These are phyloP conservation scores for Leptura quadrifasciata DNA, from an alignment of 2,888 invertebrate species.

Conservation along the genomic window DNA sequence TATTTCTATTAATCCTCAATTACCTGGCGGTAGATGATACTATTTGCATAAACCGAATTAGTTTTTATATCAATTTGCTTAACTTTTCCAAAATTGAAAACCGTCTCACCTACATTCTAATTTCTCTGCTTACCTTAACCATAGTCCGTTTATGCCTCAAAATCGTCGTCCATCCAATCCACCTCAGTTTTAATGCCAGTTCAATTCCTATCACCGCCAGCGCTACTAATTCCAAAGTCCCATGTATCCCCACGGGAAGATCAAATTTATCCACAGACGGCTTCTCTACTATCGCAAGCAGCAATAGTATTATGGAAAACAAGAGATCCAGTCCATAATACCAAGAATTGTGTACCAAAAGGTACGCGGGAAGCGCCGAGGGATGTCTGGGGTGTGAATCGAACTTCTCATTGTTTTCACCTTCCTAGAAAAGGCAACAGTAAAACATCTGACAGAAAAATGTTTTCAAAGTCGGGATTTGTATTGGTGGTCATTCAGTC, in stretches of 20 bases:
- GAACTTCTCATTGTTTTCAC: conserved; percentile 93
- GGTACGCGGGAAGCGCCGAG: conserved; percentile 89
- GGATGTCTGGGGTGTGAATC: conserved; percentile 90
- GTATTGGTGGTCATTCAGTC: no score
- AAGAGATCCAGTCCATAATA: conserved; percentile 88
- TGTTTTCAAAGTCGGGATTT: no score
- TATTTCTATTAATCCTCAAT: no score
- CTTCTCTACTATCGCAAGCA: conserved; percentile 87
- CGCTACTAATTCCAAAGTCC: conserved; percentile 86
- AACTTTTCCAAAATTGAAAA: no score
- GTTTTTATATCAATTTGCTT: no score
- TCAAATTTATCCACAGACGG: conserved; percentile 86
- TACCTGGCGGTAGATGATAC: no score
- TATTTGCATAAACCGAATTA: no score
- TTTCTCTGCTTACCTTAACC: conserved; percentile 81
- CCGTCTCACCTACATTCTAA: background rate
- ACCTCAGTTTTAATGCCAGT: conserved; percentile 86
- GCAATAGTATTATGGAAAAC: conserved; percentile 84
- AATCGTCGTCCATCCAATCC: conserved; percentile 91
- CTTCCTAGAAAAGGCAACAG: conserved; percentile 79
- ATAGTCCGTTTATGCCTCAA: conserved; percentile 89
- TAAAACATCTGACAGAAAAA: background rate
- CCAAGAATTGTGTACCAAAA: conserved; percentile 91
- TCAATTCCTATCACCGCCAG: conserved; percentile 86
- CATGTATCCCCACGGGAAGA: conserved; percentile 87